phyloP scores from a whole-genome alignment of 1,140 invertebrate species.

The Chrysopa pallens region DNA sequence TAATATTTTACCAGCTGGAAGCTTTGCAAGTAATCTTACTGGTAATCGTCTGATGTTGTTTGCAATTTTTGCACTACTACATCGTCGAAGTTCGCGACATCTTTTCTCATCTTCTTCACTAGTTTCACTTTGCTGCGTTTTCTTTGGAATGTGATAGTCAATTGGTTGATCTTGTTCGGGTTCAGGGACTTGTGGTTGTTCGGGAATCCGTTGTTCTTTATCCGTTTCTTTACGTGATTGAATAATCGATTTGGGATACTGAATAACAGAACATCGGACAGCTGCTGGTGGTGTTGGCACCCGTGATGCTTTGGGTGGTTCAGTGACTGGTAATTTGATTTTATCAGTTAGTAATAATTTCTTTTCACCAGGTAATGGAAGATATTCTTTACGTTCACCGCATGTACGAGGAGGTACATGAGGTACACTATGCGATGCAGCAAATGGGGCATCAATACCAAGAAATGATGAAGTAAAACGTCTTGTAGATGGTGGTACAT shows the following conservation, averaged over 20 bases:
- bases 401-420: conserved; percentile 50
- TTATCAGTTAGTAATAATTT: conserved; percentile 25
- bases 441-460: conserved; percentile 56
- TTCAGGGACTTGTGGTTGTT: conserved; percentile 25
- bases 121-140: conserved; percentile 43
- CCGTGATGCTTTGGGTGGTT: conserved; percentile 26
- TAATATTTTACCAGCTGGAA: conserved; percentile 28
- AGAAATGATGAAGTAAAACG: conserved; percentile 61
- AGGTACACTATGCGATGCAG: conserved; percentile 30
- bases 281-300: conserved; percentile 28
- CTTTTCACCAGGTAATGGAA: conserved; percentile 27
- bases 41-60: conserved; percentile 22
- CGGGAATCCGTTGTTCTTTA: conserved; percentile 21
- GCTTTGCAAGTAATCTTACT: conserved; percentile 23
- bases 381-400: conserved; percentile 54
- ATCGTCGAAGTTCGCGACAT: conserved; percentile 33
- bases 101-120: conserved; percentile 36
- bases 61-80: conserved; percentile 35
- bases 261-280: conserved; percentile 53
- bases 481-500: conserved; percentile 24
- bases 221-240: conserved; percentile 27
- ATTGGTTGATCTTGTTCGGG: conserved; percentile 69
- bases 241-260: conserved; percentile 46
- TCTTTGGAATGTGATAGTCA: conserved; percentile 71
- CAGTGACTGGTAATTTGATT: conserved; percentile 28